phyloP scores from a whole-genome alignment of 2,113 vertebrate species.

The Malurus cyaneus region DNA sequence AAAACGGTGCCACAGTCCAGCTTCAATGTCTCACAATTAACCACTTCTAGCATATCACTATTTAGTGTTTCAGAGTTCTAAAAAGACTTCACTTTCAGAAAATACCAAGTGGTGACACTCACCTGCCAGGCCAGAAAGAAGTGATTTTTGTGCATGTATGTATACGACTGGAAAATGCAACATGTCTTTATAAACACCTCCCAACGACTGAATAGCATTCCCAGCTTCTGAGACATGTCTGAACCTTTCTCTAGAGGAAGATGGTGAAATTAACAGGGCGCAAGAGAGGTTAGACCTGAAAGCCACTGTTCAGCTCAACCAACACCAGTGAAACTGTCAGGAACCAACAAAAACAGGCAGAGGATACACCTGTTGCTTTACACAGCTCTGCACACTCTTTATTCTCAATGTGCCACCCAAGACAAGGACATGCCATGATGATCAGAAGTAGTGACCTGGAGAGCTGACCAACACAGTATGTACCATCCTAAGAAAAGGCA shows the following conservation, averaged over 20 bases:
- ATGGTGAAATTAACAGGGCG: background rate
- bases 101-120: background rate
- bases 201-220: fast-evolving
- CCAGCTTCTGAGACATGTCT: background rate
- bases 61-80: background rate
- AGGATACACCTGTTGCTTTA: background rate
- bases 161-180: background rate
- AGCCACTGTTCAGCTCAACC: background rate
- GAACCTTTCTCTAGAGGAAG: background rate
- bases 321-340: background rate
- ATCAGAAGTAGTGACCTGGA: background rate
- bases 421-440: background rate
- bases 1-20: background rate
- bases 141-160: fast-evolving
- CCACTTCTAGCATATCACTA: background rate
- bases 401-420: fast-evolving
- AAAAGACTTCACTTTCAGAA: background rate
- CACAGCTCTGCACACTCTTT: background rate
- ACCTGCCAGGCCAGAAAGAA: background rate
- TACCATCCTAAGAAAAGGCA: background rate
- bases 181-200: background rate
- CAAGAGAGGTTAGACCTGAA: background rate
- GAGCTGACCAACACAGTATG: fast-evolving
- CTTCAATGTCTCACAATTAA: background rate
- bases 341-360: background rate